Conservation (phyloP, 1,140 invertebrate species). For the Drosophila miranda region DNA sequence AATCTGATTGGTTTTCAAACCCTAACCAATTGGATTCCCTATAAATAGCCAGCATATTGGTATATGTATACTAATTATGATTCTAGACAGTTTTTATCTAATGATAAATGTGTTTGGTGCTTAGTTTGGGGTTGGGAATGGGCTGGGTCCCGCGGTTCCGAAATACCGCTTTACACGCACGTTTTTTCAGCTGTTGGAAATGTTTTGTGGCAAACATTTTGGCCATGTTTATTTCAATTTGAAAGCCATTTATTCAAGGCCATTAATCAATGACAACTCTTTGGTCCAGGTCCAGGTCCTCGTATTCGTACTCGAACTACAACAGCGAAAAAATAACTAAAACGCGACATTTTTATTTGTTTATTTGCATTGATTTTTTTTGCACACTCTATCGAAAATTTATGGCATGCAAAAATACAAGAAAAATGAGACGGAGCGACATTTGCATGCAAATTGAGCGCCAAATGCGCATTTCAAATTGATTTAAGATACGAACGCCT, state of each 20-base stretch:
- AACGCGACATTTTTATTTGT: conserved; percentile 77
- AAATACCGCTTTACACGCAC: conserved; percentile 16
- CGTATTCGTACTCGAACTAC: not conserved
- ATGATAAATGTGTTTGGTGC: not conserved
- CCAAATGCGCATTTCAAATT: conserved; percentile 78
- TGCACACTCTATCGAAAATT: conserved; percentile 70
- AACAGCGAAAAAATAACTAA: conserved; percentile 14
- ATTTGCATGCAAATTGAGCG: conserved; percentile 80
- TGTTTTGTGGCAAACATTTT: conserved; percentile 37
- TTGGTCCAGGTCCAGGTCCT: conserved; percentile 13
- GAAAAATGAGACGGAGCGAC: conserved; percentile 53
- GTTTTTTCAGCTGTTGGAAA: conserved; percentile 52
- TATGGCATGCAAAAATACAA: conserved; percentile 78
- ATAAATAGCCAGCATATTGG: conserved; percentile 1
- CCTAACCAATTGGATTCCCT: conserved; percentile 18
- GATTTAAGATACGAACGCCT: conserved; percentile 75
- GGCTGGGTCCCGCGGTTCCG: no score
- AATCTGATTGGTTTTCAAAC: conserved; percentile 29
- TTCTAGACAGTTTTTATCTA: conserved; percentile 1
- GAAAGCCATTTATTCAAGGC: conserved; percentile 41
- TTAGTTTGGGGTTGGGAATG: no score
- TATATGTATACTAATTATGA: not conserved
- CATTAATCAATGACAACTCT: conserved; percentile 67
- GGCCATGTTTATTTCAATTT: conserved; percentile 35
- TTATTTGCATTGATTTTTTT: conserved; percentile 59